Evolutionary conservation across 2,888 invertebrate species (phyloP), one percentile per base, ranked within the genome.

Genomic region (Protophormia terraenovae): DNA sequence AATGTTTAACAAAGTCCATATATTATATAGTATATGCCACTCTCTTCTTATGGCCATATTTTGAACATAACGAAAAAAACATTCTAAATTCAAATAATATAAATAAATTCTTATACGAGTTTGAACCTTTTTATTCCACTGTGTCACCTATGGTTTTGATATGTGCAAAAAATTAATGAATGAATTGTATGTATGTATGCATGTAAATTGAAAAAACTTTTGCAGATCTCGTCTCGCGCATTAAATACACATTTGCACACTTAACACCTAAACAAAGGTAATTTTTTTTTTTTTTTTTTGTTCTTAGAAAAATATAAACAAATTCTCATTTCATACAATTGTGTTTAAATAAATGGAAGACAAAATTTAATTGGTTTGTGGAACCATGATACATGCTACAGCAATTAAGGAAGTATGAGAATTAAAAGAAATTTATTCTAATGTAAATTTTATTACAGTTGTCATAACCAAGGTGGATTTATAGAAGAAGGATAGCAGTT

Each of bases 211-310:
- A 69, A 69, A 35, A 73, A 73, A 22, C 32, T 62, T 62, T 73
- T 32, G n/a, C 8, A 47, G 14, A 29, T 45, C 62, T 47, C 60
- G 47, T 60, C 47, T 62, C 19, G 62, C 16, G 35, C 35, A 66
- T 55, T 66, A 66, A 66, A 55, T 55, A 41, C 55, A 58, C 22
- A 76, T 76, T 76, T 53, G 38, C 38, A 64, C 75, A 53, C 16
- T 76, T 76, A 76, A 64, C 41, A 53, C 45, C 62, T 45, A 35
- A 73, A 47, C 62, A 62, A 73, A 73, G 47, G 45, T 62, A 73
- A 62, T 73, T 73, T 47, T 24, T 62, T 60, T 24, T 24, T 19
- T 27, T 64, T 64, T 19, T 32, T 8, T 47, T 47, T 19, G 14
- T 47, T 47, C 7, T 47, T n/a, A 10, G 16, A 7, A 38, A 64